Percentiles rank a stretch among this genome's conserved stretches.
phyloP scores from a whole-genome alignment of 2,797 vertebrate species.

The Myripristis murdjan region DNA sequence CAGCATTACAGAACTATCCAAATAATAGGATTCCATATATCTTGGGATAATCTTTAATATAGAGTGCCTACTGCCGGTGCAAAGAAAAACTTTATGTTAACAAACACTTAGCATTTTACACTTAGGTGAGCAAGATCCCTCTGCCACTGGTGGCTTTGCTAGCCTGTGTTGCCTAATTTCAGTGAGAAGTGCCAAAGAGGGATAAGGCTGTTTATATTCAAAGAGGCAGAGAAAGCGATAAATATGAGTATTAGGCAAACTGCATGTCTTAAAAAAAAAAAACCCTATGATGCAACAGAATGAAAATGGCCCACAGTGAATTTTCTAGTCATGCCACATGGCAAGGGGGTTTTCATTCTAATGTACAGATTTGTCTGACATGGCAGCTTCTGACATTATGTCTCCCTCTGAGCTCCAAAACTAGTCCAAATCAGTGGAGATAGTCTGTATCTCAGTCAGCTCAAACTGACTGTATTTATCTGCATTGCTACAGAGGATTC shows the following conservation, averaged over 20 bases:
- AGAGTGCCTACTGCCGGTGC: no score
- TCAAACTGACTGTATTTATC: background rate
- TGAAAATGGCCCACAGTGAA: constrained; percentile 2
- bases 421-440: background rate
- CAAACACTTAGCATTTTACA: no score
- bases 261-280: background rate
- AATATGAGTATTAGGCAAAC: constrained; percentile 4
- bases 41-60: no score
- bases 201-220: no score
- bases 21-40: background rate
- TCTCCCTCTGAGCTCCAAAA: constrained; percentile 18
- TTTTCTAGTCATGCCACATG: background rate
- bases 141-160: no score
- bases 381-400: background rate
- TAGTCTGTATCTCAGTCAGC: background rate
- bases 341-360: no score
- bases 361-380: background rate
- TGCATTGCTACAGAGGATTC: background rate
- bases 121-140: no score
- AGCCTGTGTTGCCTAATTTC: no score
- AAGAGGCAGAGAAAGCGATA: background rate
- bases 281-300: background rate
- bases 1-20: background rate
- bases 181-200: no score
- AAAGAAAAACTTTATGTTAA: no score